Evolutionary conservation across 2,888 invertebrate genomes (phyloP), one percentile per base, ranked within the genome.

Genomic region (Callyntrura sp.): DNA sequence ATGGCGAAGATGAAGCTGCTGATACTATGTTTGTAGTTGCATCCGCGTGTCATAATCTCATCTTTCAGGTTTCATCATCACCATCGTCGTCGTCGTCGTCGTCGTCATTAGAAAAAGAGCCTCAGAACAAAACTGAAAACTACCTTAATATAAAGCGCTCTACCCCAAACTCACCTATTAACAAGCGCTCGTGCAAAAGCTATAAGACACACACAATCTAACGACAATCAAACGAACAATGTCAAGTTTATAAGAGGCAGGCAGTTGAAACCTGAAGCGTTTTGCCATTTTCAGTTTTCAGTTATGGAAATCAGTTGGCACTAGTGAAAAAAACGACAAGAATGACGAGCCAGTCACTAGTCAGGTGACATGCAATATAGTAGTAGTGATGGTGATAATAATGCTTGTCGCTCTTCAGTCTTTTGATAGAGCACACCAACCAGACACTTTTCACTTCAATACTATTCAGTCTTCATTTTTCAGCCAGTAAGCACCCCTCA

Each of bases 301-400:
- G 70, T 85, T 85, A 85, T 85, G 85, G 85, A 85, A 85, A 85
- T 85, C 76, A 85, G 76, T 85, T 85, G 85, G 85, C 85, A 85
- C 45, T 60, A 60, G 8, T 17, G n/a, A n/a, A 1, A 4, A 60
- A 5, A 65, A 65, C 65, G 28, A 65, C 25, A 28, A 28, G 28
- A 28, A 55, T 14, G n/a, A 55, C 14, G 55, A 68, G 8, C 3
- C 57, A 73, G 20, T 76, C 76, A 51, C 25, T 14, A 23, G 76
- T 76, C 12, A 76, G 51, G 76, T 76, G 76, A 76, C 51, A 76
- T 25, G 76, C 51, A 76, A 76, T 43, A 43, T 70, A n/a, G 1
- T 70, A n/a, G n/a, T n/a, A 6, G 8, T 43, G 23, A 4, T 14
- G n/a, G n/a, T n/a, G n/a, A n/a, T n/a, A n/a, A n/a, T n/a, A n/a